Evolutionary conservation across 2,888 invertebrate genomes (phyloP), one percentile per base, ranked within the genome.

Genomic region (Trichogramma evanescens): DNA sequence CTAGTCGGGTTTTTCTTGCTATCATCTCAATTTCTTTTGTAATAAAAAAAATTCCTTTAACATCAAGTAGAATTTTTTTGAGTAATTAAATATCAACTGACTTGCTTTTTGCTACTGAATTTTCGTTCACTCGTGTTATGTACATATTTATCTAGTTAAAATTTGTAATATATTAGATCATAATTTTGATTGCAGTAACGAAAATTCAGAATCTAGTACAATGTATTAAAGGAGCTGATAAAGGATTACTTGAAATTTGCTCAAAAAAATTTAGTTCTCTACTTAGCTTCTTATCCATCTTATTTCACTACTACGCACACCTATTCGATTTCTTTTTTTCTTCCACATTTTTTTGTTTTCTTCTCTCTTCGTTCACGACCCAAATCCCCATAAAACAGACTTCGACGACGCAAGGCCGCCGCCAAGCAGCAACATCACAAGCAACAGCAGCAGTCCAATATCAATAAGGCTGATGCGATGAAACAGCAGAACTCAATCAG

Each of bases 351-450:
- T 68, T 66, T 64, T 61, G 61, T 70, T 71, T 70, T 67, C 66
- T 68, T 72, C 71, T 71, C 67, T 69, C 72, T 71, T 69, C 72
- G 72, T 75, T 67, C 67, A 69, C 65, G 68, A 66, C 70, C 69
- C 69, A 69, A 69, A 64, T 59, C 69, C 69, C 69, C 69, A 58
- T 61, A 64, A 68, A 72, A 74, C 71, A 77, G 76, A 76, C 75
- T 73, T 68, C 73, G 77, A 63, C 72, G 76, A 67, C 74, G 62
- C 74, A 77, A 65, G 60, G 72, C 70, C 40, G 72, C 70, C 63
- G 71, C 71, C 57, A 69, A 70, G 49, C 58, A 77, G 71, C 65
- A 78, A 72, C 64, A 74, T 74, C 54, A 74, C 74, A 54, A 82
- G 80, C 67, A 81, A 79, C 65, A 71, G 58, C 60, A 63, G 56